Conservation (phyloP, 2,888 invertebrate genomes). For the Lutraria lutraria region DNA sequence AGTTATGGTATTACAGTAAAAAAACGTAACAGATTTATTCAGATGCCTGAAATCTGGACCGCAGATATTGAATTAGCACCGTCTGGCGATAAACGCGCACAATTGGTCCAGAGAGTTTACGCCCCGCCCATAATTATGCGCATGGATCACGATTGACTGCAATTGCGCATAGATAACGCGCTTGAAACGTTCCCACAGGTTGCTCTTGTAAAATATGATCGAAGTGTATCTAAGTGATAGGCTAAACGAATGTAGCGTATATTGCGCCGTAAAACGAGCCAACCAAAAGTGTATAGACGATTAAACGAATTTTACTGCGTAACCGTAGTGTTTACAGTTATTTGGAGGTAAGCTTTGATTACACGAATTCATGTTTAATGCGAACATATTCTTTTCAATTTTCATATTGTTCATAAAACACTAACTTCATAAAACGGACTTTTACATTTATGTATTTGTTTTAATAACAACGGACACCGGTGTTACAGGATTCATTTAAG, state of each 20-base stretch:
- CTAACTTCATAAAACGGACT: conserved; percentile 31
- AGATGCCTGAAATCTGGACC: conserved; percentile 26
- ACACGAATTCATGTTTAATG: conserved; percentile 47
- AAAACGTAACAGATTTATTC: conserved; percentile 9
- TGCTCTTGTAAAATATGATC: conserved; percentile 32
- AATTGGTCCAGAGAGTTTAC: conserved; percentile 29
- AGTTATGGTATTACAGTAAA: conserved; percentile 34
- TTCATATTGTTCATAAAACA: not conserved
- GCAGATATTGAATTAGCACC: conserved; percentile 36
- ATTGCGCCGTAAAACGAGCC: conserved; percentile 44
- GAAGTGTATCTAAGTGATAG: conserved; percentile 38
- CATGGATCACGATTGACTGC: conserved; percentile 20
- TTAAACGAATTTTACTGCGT: conserved; percentile 56
- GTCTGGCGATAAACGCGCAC: conserved; percentile 33
- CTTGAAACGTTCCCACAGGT: conserved; percentile 42
- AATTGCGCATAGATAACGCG: conserved; percentile 39
- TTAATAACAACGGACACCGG: not conserved
- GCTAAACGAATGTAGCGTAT: conserved; percentile 44
- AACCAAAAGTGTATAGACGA: conserved; percentile 43
- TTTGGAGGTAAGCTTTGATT: conserved; percentile 53
- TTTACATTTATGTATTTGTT: not conserved
- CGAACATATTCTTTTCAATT: conserved; percentile 23
- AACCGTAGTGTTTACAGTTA: conserved; percentile 45
- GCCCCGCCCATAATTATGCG: conserved; percentile 45
- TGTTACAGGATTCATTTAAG: not conserved